Evolutionary conservation across 2,797 vertebrate genomes (phyloP), one percentile per base, ranked within the genome.

Genomic region (Cossypha niveicapilla): DNA sequence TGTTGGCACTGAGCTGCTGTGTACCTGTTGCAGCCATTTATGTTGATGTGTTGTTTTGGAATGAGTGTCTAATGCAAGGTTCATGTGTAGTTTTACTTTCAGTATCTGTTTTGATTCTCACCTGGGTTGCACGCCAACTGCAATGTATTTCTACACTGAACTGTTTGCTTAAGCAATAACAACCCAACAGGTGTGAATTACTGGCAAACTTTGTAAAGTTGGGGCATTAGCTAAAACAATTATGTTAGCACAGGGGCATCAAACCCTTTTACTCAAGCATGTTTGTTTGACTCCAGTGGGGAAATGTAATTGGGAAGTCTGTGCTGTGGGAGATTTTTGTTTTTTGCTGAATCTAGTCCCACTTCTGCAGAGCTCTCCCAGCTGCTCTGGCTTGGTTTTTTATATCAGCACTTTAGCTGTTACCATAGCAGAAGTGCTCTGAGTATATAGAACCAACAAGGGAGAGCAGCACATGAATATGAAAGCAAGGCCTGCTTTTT

Each of bases 141-240:
- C 96, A 91, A 57, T 88, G 86, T 96, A 96, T 97, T 96, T 97
- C 96, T 97, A 96, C 96, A 97, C 96, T 96, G 96, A 97, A 97
- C 96, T 95, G 91, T 97, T 97, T 98, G 98, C 97, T 98, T 97
- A 97, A 98, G 98, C 99, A 99, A 98, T 99, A 99, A 99, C 97
- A 98, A 98, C 98, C 98, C 98, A 97, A 98, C 98, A 89, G 79
- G 88, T 96, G 97, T 97, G 97, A 98, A 95, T 96, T 95, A 96
- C 91, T 93, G 94, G 94, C 81, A 96, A 96, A 98, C 95, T 97
- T 97, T 95, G 95, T 93, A 91, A 97, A 97, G 88, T 96, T 97
- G 96, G 97, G 97, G 97, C 97, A 97, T 97, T 97, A 96, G 96
- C 97, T 98, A 96, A 96, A 97, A 88, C 93, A 94, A 88, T 96